A percentile compares a stretch with the other conserved stretches of the same genome.
These are phyloP conservation scores for Hydrolagus affinis DNA, from an alignment of 2,113 vertebrate species.

Conservation along the genomic window DNA sequence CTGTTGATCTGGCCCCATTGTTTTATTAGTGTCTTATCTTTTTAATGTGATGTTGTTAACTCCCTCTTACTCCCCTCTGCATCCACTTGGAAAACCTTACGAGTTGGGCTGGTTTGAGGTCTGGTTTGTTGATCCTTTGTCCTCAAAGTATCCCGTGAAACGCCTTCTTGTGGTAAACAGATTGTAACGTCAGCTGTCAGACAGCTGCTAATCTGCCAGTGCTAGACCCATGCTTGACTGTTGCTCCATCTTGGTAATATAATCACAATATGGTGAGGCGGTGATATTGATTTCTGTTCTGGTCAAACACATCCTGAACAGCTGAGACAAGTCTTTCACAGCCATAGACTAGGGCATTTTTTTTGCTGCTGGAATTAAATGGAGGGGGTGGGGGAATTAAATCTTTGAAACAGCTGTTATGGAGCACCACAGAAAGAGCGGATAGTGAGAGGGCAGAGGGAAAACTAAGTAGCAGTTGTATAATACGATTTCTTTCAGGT, in stretches of 20 bases:
- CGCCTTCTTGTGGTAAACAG: conserved; percentile 32
- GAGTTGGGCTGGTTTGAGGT: background rate
- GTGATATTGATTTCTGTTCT: conserved; percentile 42
- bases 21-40: no score
- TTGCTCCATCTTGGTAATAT: conserved; percentile 36
- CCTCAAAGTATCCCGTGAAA: conserved; percentile 18
- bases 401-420: conserved; percentile 52
- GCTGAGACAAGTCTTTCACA: conserved; percentile 47
- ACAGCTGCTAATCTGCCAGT: conserved; percentile 44
- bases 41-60: background rate
- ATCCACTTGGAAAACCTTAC: background rate
- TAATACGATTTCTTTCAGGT: conserved; percentile 54
- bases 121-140: background rate
- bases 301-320: conserved; percentile 51
- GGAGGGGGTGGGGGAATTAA: conserved; percentile 39
- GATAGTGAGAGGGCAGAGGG: background rate
- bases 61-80: background rate
- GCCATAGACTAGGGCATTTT: conserved; percentile 40
- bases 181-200: conserved; percentile 50
- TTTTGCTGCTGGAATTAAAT: conserved; percentile 41
- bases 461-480: background rate
- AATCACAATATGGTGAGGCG: conserved; percentile 37
- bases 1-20: no score
- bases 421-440: conserved; percentile 40
- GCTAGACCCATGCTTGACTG: conserved; percentile 35